These are phyloP conservation scores for Crossocerus cetratus DNA, from an alignment of 2,888 invertebrate species.

Conservation along the genomic window DNA sequence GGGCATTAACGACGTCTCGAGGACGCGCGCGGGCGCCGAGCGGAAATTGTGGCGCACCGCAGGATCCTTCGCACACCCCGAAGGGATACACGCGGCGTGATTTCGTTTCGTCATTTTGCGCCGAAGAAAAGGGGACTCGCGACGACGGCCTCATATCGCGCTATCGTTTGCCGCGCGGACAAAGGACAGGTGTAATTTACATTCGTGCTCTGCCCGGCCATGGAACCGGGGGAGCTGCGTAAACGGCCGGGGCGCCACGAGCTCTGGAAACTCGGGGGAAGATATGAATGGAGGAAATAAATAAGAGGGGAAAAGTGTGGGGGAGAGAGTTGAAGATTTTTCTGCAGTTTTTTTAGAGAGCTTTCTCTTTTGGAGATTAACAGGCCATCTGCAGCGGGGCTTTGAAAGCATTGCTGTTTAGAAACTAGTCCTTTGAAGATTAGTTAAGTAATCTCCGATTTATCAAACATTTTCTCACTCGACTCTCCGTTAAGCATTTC, in stretches of 20 bases:
- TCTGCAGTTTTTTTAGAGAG: no score
- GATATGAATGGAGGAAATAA: background rate
- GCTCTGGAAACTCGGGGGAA: no score
- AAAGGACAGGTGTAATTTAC: slow-evolving; percentile 25
- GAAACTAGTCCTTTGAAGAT: no score
- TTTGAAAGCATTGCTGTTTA: no score
- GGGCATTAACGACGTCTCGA: slow-evolving; percentile 43
- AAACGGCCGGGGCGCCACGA: background rate
- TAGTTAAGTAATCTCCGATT: no score
- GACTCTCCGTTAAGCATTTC: no score
- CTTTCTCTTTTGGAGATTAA: no score
- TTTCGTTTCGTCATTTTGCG: slow-evolving; percentile 33
- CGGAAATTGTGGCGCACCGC: slow-evolving; percentile 44
- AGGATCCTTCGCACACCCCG: slow-evolving; percentile 12
- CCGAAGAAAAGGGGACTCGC: background rate
- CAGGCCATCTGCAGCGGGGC: no score
- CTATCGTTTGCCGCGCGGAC: slow-evolving; percentile 27
- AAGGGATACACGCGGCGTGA: slow-evolving; percentile 33
- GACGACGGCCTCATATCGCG: background rate
- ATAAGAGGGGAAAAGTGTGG: background rate
- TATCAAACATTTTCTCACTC: no score
- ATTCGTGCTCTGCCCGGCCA: background rate
- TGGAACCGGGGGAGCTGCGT: background rate
- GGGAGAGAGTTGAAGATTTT: no score
- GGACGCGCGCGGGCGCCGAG: slow-evolving; percentile 24